Conservation (phyloP, 2,113 vertebrate species). For the Plestiodon gilberti region DNA sequence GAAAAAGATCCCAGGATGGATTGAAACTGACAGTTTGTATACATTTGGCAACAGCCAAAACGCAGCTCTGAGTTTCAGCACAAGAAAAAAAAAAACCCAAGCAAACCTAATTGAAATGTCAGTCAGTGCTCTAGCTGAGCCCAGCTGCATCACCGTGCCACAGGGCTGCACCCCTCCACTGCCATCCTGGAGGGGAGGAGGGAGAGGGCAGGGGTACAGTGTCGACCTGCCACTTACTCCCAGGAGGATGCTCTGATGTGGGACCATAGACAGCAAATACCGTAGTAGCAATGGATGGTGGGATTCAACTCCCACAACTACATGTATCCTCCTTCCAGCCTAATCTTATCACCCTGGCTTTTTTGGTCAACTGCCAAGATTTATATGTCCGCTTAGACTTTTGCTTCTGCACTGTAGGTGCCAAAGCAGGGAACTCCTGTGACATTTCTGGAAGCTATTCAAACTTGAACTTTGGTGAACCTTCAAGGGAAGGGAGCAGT, state of each 20-base stretch:
- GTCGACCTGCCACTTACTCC: not conserved
- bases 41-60: not conserved
- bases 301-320: not conserved
- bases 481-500: not conserved
- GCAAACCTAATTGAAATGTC: not conserved
- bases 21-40: conserved; percentile 15
- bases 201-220: not conserved
- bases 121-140: not conserved
- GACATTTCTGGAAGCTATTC: not conserved
- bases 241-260: not conserved
- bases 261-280: too few relatives aligned
- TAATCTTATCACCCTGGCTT: not conserved
- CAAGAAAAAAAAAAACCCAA: not conserved
- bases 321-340: not conserved
- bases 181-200: too few relatives aligned
- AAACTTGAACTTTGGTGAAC: not conserved
- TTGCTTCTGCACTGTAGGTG: not conserved
- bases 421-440: not conserved
- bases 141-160: not conserved
- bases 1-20: not conserved
- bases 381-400: not conserved
- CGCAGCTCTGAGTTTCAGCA: conserved; percentile 19
- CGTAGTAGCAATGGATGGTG: not conserved
- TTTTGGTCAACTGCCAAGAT: not conserved
- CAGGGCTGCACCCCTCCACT: not conserved